Conservation (phyloP, 2,888 invertebrate species). For the Teleiodes luculella region DNA sequence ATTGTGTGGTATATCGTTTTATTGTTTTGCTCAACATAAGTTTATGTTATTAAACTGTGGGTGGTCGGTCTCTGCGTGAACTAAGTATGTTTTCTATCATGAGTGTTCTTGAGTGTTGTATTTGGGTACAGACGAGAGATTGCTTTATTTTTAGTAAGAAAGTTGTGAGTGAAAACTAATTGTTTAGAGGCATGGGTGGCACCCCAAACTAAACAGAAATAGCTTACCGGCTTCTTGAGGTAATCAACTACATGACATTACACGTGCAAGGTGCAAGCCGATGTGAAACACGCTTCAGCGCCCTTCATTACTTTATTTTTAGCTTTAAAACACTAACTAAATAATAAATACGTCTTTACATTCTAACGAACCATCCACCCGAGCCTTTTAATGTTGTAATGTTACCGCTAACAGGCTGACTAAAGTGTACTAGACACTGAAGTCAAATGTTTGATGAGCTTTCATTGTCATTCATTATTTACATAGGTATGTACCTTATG, state of each 20-base stretch:
- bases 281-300: conserved; percentile 55
- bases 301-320: conserved; percentile 66
- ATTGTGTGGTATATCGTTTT: not conserved
- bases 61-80: not conserved
- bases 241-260: conserved; percentile 67
- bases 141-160: conserved; percentile 2
- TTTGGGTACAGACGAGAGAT: conserved; percentile 7
- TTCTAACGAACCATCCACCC: conserved; percentile 35
- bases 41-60: not conserved
- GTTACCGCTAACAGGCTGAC: not conserved
- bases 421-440: too few species aligned
- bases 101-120: conserved; percentile 15
- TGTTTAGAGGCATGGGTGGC: conserved; percentile 25
- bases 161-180: conserved; percentile 22
- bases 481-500: too few species aligned
- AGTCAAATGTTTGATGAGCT: too few species aligned
- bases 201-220: conserved; percentile 52
- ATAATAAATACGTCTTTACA: conserved; percentile 54
- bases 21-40: not conserved
- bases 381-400: not conserved
- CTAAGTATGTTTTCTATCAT: not conserved
- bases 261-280: conserved; percentile 69
- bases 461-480: too few species aligned
- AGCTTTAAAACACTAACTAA: conserved; percentile 49
- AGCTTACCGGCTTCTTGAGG: conserved; percentile 45